These are phyloP conservation scores for Meloe dianella DNA, from an alignment of 2,888 invertebrate species.

Conservation along the genomic window DNA sequence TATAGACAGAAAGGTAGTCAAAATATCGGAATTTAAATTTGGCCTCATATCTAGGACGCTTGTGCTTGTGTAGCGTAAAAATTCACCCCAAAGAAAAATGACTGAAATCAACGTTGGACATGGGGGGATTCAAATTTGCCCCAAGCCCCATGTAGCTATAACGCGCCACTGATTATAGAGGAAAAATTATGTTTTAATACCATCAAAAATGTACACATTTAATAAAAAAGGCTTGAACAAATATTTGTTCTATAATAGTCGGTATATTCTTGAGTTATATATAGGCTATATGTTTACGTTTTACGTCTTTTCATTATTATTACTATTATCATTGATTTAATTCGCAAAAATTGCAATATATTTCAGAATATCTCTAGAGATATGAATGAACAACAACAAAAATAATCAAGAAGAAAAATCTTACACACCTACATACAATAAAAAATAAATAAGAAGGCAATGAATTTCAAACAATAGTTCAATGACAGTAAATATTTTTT, in stretches of 20 bases:
- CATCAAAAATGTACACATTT: conserved; percentile 4
- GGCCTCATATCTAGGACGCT: no score
- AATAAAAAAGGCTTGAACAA: background rate
- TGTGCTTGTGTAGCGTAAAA: no score
- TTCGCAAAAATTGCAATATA: background rate
- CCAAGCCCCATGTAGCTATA: no score
- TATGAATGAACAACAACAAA: background rate
- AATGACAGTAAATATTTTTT: background rate
- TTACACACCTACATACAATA: conserved; percentile 17
- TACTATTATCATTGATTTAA: background rate
- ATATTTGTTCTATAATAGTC: conserved; percentile 12
- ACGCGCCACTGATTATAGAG: no score
- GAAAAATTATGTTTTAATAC: background rate
- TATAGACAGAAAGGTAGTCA: no score
- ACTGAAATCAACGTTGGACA: no score
- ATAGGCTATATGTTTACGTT: conserved; percentile 6
- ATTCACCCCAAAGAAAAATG: no score
- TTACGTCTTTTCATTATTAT: conserved; percentile 2
- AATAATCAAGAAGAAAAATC: background rate
- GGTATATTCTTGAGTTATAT: conserved; percentile 7
- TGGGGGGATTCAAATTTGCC: no score
- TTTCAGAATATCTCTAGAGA: conserved; percentile 8
- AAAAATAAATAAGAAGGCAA: conserved; percentile 23
- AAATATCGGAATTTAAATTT: no score
- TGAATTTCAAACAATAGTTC: conserved; percentile 1